Conservation (phyloP, 2,797 vertebrate species). For the Trachurus trachurus region DNA sequence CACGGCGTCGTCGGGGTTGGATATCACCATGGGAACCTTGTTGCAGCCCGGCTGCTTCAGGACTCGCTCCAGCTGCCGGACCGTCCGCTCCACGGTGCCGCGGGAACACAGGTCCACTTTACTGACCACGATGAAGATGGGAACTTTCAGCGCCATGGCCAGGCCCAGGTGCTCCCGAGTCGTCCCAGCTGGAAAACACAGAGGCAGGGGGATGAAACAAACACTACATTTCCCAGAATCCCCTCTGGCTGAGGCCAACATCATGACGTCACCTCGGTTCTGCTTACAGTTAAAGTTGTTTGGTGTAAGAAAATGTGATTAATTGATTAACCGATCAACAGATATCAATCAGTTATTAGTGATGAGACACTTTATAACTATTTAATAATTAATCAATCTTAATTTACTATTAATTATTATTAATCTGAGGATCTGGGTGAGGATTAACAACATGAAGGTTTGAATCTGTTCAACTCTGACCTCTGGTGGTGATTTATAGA, state of each 20-base stretch:
- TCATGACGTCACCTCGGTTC: too few relatives aligned
- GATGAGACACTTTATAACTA: too few relatives aligned
- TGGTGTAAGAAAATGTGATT: too few relatives aligned
- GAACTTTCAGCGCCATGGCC: conserved; percentile 97
- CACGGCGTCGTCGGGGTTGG: conserved; percentile 93
- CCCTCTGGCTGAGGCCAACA: neutral
- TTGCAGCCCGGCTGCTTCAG: conserved; percentile 97
- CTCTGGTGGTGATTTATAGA: too few relatives aligned
- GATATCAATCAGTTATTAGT: too few relatives aligned
- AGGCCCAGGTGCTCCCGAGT: conserved; percentile 96
- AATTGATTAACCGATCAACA: too few relatives aligned
- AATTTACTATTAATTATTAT: too few relatives aligned
- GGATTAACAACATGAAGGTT: too few relatives aligned
- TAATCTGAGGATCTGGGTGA: too few relatives aligned
- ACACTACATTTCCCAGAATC: neutral
- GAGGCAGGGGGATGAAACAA: neutral
- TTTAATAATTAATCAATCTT: too few relatives aligned
- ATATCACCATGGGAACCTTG: conserved; percentile 93
- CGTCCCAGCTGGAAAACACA: conserved; percentile 89
- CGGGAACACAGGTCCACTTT: conserved; percentile 95
- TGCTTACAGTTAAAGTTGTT: too few relatives aligned
- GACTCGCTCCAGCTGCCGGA: conserved; percentile 94
- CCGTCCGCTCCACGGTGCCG: conserved; percentile 92
- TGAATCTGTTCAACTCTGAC: too few relatives aligned
- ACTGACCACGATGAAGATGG: conserved; percentile 97